Evolutionary conservation across 2,113 vertebrate species (phyloP).

Genomic region (Mormyrus lacerda): DNA sequence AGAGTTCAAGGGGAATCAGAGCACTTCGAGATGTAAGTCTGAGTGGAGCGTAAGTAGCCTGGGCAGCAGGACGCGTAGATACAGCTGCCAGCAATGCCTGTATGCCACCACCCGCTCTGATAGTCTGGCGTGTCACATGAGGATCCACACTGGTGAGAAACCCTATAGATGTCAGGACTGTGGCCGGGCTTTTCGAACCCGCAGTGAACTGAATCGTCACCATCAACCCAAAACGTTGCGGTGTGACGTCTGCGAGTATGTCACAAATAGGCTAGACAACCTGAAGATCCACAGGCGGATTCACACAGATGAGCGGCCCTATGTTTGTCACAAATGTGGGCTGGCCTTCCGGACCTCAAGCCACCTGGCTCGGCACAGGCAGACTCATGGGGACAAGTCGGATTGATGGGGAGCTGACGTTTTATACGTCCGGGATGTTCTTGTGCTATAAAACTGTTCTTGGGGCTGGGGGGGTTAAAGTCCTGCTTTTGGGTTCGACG

Average conservation of each 20-base stretch:
- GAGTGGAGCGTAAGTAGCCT: no score
- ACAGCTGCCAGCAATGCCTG: slow-evolving; percentile 7
- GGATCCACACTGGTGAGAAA: slow-evolving; percentile 19
- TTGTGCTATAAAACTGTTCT: not conserved
- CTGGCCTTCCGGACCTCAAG: slow-evolving; percentile 19
- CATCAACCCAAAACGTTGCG: not conserved
- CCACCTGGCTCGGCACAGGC: slow-evolving; percentile 14
- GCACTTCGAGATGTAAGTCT: not conserved
- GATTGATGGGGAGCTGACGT: not conserved
- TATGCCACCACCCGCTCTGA: not conserved
- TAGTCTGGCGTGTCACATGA: slow-evolving; percentile 7
- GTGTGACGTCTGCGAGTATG: slow-evolving; percentile 8
- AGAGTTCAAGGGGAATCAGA: not conserved
- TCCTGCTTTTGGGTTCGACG: no score
- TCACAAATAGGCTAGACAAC: not conserved
- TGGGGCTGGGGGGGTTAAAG: not conserved
- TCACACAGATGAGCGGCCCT: slow-evolving; percentile 19
- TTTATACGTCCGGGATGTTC: not conserved
- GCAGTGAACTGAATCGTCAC: slow-evolving; percentile 14
- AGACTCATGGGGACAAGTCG: not conserved
- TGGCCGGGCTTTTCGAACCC: not conserved
- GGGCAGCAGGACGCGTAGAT: not conserved
- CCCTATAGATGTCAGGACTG: not conserved
- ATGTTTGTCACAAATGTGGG: not conserved
- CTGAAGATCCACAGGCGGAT: slow-evolving; percentile 15